Percentiles rank a stretch among this genome's conserved stretches.
Conservation (phyloP, 23 tunicate genomes). For the Oikopleura dioica region DNA sequence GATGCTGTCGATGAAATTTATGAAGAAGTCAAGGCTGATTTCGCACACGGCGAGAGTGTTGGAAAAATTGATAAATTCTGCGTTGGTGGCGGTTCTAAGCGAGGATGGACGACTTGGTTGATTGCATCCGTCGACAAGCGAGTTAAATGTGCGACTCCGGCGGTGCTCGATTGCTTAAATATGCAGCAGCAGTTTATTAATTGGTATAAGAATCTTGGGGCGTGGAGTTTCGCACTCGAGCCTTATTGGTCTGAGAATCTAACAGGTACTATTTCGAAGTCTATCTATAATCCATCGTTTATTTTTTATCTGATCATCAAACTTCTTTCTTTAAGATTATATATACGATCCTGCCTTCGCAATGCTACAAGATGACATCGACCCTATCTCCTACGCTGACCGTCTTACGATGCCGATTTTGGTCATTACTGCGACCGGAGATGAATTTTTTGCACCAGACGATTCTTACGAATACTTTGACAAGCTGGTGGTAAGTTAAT, state of each 20-base stretch:
- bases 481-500: background rate
- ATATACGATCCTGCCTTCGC: too few species aligned
- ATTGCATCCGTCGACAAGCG: background rate
- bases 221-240: background rate
- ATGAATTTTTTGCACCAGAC: conserved; percentile 26
- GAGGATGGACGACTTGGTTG: conserved; percentile 12
- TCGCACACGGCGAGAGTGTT: too few species aligned
- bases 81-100: background rate
- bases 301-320: too few species aligned
- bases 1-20: conserved; percentile 17
- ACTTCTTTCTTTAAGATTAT: too few species aligned
- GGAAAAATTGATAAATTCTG: background rate
- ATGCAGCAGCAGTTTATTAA: background rate
- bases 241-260: background rate
- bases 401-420: conserved; percentile 6
- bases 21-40: too few species aligned
- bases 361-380: too few species aligned
- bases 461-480: conserved; percentile 21
- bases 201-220: background rate
- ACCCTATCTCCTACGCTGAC: too few species aligned
- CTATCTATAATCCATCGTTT: too few species aligned
- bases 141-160: background rate
- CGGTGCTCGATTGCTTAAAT: conserved; percentile 7
- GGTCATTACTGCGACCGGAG: conserved; percentile 21
- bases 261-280: too few species aligned